These are phyloP conservation scores for Trilocha varians DNA, from an alignment of 2,888 invertebrate genomes.

Conservation along the genomic window DNA sequence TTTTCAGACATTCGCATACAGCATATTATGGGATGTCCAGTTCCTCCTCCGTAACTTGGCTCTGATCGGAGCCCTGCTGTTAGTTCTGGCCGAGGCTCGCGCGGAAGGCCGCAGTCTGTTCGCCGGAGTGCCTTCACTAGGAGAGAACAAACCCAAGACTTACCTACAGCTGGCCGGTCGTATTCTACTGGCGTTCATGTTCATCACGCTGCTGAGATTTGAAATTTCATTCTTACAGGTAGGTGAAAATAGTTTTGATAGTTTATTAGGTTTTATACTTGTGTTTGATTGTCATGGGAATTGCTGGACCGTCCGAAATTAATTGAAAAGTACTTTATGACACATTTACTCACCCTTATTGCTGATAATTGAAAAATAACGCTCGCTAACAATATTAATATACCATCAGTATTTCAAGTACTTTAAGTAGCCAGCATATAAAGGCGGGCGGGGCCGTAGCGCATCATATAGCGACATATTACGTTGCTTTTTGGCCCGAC, in stretches of 20 bases:
- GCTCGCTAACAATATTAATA: too few relatives aligned
- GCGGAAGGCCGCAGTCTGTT: constrained; percentile 95
- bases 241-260: constrained; percentile 15
- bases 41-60: constrained; percentile 97
- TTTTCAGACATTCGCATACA: constrained; percentile 90
- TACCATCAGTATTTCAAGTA: too few relatives aligned
- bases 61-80: constrained; percentile 94
- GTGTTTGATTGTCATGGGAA: too few relatives aligned
- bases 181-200: constrained; percentile 98
- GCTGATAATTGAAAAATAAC: too few relatives aligned
- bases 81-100: constrained; percentile 96
- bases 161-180: constrained; percentile 97
- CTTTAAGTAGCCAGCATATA: too few relatives aligned
- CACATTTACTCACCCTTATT: too few relatives aligned
- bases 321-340: too few relatives aligned
- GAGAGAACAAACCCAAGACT: constrained; percentile 97
- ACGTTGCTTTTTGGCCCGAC: too few relatives aligned
- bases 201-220: constrained; percentile 94
- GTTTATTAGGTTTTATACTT: too few relatives aligned
- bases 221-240: constrained; percentile 92
- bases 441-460: too few relatives aligned
- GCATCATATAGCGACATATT: too few relatives aligned
- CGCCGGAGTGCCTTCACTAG: constrained; percentile 93
- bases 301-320: too few relatives aligned
- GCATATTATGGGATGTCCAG: constrained; percentile 98